A percentile compares a stretch with the other conserved stretches of the same genome.
These are phyloP conservation scores for Apostichopus japonicus DNA, from an alignment of 35 echinoderm and acorn worm species.

Conservation along the genomic window DNA sequence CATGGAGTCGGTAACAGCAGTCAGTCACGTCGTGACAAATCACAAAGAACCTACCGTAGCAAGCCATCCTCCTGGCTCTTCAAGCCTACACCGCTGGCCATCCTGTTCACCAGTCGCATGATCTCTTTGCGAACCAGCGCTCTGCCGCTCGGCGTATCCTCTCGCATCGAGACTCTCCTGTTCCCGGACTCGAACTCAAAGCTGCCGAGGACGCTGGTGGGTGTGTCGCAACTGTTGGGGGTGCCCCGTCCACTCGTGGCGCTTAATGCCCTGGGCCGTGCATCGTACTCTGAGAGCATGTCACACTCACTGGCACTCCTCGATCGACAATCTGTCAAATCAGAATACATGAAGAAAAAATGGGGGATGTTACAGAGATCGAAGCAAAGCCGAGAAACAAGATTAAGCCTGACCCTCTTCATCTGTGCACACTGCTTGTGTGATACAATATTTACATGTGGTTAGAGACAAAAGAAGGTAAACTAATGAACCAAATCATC, in stretches of 20 bases:
- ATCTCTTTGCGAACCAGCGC: slow-evolving; percentile 83
- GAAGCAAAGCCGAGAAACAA: too few species aligned
- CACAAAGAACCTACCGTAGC: slow-evolving; percentile 59
- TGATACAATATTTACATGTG: too few species aligned
- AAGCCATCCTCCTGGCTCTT: slow-evolving; percentile 91
- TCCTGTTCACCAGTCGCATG: slow-evolving; percentile 77
- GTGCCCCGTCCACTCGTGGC: slow-evolving; percentile 68
- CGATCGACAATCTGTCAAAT: background rate
- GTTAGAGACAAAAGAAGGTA: too few species aligned
- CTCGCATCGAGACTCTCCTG: slow-evolving; percentile 59
- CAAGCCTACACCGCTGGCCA: slow-evolving; percentile 88
- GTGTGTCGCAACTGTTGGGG: slow-evolving; percentile 66
- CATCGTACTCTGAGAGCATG: background rate
- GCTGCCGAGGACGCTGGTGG: slow-evolving; percentile 68
- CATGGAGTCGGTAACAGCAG: too few species aligned
- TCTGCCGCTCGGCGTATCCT: slow-evolving; percentile 70
- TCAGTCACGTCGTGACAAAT: too few species aligned
- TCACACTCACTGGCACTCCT: slow-evolving; percentile 66
- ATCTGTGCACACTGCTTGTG: too few species aligned
- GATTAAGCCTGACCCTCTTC: too few species aligned
- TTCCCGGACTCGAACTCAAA: slow-evolving; percentile 11
- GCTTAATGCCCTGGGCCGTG: slow-evolving; percentile 64
- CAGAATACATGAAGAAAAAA: too few species aligned
- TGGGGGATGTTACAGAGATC: too few species aligned
- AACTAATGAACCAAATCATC: too few species aligned